phyloP scores from a whole-genome alignment of 2,113 vertebrate genomes.

The Desmodus rotundus region DNA sequence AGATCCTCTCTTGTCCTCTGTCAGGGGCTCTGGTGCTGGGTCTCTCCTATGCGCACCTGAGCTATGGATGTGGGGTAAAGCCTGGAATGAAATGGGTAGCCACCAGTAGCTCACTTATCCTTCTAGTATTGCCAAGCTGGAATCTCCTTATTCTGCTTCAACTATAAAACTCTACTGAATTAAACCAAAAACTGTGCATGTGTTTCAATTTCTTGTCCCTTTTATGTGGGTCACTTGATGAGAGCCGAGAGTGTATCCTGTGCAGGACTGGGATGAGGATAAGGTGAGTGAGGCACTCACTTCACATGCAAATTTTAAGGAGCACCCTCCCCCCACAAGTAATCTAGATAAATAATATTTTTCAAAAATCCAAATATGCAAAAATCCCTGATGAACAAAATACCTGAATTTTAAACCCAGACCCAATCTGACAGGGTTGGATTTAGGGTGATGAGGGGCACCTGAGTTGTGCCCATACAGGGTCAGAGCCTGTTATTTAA shows the following conservation, averaged over 20 bases:
- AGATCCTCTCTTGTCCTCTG: background rate
- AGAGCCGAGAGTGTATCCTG: background rate
- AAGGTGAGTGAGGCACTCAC: background rate
- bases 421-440: background rate
- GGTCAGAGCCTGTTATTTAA: background rate
- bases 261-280: background rate
- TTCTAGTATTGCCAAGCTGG: background rate
- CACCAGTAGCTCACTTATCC: background rate
- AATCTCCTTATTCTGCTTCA: background rate
- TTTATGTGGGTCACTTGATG: background rate
- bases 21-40: background rate
- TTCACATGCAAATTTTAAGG: background rate
- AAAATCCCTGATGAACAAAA: background rate
- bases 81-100: background rate
- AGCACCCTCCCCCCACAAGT: background rate
- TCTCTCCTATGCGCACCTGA: background rate
- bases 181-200: background rate
- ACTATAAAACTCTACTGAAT: conserved; percentile 4
- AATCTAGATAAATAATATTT: background rate
- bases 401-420: background rate
- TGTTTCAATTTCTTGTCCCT: background rate
- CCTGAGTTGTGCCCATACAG: background rate
- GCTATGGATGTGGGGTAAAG: background rate
- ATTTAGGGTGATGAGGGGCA: background rate
- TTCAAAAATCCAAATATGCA: background rate